phyloP scores from a whole-genome alignment of 2,888 invertebrate genomes.

The Drosophila hamatofila region DNA sequence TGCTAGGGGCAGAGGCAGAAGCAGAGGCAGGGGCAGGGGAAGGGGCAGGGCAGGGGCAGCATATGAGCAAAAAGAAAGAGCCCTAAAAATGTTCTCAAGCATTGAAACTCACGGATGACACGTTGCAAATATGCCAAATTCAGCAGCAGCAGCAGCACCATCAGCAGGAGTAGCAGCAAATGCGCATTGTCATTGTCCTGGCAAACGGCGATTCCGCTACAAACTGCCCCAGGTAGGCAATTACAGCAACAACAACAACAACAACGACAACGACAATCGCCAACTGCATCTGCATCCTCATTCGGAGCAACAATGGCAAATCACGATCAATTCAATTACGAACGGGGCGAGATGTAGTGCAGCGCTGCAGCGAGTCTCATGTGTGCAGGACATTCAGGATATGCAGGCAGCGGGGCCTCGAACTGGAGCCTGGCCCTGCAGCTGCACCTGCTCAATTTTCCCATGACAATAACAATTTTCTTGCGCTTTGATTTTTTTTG shows the following conservation, averaged over 20 bases:
- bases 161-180: conserved; percentile 52
- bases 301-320: conserved; percentile 70
- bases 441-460: conserved; percentile 80
- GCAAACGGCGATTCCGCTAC: conserved; percentile 60
- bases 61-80: conserved; percentile 21
- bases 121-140: conserved; percentile 67
- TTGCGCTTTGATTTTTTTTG: conserved; percentile 9
- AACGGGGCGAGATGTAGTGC: conserved; percentile 46
- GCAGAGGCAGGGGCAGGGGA: neutral
- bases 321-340: conserved; percentile 83
- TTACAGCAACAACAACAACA: conserved; percentile 7
- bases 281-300: conserved; percentile 39
- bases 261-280: conserved; percentile 24
- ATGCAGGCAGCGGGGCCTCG: conserved; percentile 16
- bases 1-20: neutral
- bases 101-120: conserved; percentile 64
- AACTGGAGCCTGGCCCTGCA: conserved; percentile 36
- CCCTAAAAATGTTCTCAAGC: conserved; percentile 66
- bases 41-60: neutral
- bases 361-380: conserved; percentile 34
- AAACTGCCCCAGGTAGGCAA: conserved; percentile 51
- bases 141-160: conserved; percentile 32
- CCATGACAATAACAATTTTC: conserved; percentile 64
- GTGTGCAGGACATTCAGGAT: conserved; percentile 43
- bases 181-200: conserved; percentile 76